These are phyloP conservation scores for Sycophaga agraensis DNA, from an alignment of 1,140 invertebrate genomes.

Conservation along the genomic window DNA sequence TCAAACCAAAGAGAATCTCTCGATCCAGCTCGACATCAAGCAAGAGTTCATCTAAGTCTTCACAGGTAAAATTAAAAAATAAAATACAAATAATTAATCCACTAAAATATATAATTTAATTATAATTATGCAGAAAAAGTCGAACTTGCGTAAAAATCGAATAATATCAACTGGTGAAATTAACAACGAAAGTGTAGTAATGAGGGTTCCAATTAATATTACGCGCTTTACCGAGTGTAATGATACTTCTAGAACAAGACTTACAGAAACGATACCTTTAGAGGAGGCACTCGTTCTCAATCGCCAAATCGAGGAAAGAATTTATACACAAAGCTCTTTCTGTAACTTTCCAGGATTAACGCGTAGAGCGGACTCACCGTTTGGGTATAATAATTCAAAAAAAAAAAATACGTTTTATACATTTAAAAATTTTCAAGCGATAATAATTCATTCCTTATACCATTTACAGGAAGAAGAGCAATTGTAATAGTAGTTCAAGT, in stretches of 20 bases:
- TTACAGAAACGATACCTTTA: slow-evolving; percentile 49
- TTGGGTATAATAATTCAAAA: not conserved
- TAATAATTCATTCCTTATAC: no score
- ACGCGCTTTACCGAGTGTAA: slow-evolving; percentile 26
- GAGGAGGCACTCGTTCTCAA: slow-evolving; percentile 51
- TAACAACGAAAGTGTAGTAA: no score
- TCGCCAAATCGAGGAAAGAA: slow-evolving; percentile 50
- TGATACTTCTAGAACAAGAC: slow-evolving; percentile 31
- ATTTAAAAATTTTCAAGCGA: no score
- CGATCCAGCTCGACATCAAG: not conserved
- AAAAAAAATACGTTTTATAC: no score
- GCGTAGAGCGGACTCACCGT: slow-evolving; percentile 1
- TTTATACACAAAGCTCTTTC: slow-evolving; percentile 25
- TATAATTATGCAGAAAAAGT: no score
- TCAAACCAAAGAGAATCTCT: not conserved
- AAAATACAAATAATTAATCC: no score
- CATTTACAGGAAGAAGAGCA: slow-evolving; percentile 24
- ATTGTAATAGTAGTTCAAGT: slow-evolving; percentile 6
- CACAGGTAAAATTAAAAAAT: not conserved
- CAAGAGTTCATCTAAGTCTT: not conserved
- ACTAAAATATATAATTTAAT: no score
- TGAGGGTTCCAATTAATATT: slow-evolving; percentile 48
- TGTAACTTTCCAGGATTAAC: slow-evolving; percentile 33
- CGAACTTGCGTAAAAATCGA: no score
- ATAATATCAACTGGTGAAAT: no score